Evolutionary conservation across 2,797 vertebrate species (phyloP).

Genomic region (Cephalopachus bancanus): DNA sequence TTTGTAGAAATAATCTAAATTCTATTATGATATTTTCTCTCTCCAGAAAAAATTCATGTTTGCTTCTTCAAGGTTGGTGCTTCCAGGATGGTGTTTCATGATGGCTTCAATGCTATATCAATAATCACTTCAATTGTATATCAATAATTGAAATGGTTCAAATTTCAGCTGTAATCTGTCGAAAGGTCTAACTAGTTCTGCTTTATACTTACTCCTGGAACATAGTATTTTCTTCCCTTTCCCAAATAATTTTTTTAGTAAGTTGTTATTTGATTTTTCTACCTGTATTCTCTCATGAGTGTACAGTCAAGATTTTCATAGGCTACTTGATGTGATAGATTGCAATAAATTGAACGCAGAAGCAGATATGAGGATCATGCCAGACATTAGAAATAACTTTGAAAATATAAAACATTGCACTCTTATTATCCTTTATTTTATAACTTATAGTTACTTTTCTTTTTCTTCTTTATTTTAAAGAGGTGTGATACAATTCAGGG

Average conservation of each 20-base stretch:
- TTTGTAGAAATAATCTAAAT: background rate
- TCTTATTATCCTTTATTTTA: background rate
- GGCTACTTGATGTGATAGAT: background rate
- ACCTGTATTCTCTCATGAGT: background rate
- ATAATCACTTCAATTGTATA: background rate
- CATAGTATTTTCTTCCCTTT: background rate
- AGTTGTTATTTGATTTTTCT: background rate
- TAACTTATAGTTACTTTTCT: background rate
- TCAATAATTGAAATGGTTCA: constrained; percentile 19
- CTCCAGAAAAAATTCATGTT: background rate
- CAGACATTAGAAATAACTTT: background rate
- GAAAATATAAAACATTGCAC: background rate
- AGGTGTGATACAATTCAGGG: too few relatives aligned
- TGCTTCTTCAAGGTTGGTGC: background rate
- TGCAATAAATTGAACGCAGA: background rate
- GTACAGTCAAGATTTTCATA: background rate
- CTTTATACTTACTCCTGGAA: background rate
- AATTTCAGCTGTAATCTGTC: background rate
- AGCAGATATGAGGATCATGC: background rate
- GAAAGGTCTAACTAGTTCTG: background rate
- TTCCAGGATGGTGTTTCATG: background rate
- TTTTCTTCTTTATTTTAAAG: too few relatives aligned
- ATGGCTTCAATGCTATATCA: too few relatives aligned
- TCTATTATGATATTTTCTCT: background rate
- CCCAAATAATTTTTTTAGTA: background rate